These are phyloP conservation scores for Nipponia nippon DNA, from an alignment of 2,113 vertebrate species.

Conservation along the genomic window DNA sequence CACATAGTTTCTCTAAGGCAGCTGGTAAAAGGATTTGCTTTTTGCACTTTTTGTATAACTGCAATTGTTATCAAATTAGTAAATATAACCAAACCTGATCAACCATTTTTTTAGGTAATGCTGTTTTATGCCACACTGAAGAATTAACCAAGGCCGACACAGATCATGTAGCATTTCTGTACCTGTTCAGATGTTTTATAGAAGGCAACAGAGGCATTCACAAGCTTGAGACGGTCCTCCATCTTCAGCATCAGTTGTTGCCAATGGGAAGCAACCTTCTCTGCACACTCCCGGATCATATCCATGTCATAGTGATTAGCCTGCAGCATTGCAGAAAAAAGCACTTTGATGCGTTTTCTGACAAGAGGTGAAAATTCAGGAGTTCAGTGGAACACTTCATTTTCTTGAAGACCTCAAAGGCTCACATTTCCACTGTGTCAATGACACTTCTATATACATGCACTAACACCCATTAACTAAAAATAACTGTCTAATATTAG, in stretches of 20 bases:
- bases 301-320: constrained; percentile 98
- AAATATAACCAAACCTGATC: neutral
- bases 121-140: neutral
- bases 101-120: neutral
- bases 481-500: neutral
- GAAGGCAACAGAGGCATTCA: constrained; percentile 97
- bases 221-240: constrained; percentile 98
- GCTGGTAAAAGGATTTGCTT: neutral
- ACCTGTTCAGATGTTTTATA: constrained; percentile 99
- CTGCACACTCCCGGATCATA: constrained; percentile 95
- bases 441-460: neutral
- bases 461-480: neutral
- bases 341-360: constrained; percentile 98
- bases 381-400: neutral
- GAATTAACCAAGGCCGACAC: neutral
- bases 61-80: neutral
- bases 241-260: constrained; percentile 99
- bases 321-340: constrained; percentile 93
- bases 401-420: neutral
- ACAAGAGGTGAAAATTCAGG: neutral
- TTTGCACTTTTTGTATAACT: neutral
- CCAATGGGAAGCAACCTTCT: constrained; percentile 97
- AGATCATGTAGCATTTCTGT: neutral
- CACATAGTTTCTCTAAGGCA: neutral
- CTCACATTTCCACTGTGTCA: neutral